Conservation (phyloP, 2,797 vertebrate genomes). For the Mormyrus proboscirostris region DNA sequence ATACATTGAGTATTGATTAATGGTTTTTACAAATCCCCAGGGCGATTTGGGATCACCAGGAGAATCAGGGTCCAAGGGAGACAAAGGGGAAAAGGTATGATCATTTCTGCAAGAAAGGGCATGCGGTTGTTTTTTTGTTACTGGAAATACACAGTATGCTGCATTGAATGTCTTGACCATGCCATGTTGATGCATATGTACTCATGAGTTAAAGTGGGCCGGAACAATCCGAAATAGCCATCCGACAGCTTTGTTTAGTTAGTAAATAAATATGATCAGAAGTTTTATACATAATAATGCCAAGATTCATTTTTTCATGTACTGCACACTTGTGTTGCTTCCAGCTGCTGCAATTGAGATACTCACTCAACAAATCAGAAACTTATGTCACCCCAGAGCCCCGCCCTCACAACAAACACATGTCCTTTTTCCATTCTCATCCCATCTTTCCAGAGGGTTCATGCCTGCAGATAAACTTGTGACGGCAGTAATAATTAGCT, state of each 20-base stretch:
- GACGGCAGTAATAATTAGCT: not conserved
- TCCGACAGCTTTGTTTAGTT: not conserved
- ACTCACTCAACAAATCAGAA: not conserved
- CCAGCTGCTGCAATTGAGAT: not conserved
- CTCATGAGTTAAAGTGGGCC: not conserved
- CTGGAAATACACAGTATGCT: not conserved
- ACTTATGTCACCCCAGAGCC: not conserved
- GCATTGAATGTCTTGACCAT: not conserved
- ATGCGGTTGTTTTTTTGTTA: not conserved
- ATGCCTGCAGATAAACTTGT: not conserved
- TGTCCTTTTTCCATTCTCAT: not conserved
- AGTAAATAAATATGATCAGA: not conserved
- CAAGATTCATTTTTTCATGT: not conserved
- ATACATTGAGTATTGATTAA: not conserved
- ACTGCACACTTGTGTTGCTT: not conserved
- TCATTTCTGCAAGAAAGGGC: not conserved
- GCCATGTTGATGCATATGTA: not conserved
- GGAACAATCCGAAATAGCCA: not conserved
- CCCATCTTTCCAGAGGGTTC: not conserved
- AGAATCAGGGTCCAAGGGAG: constrained; percentile 66
- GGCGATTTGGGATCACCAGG: constrained; percentile 72
- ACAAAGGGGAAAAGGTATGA: constrained; percentile 76
- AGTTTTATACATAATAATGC: not conserved
- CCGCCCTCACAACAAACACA: not conserved
- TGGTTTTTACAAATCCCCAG: constrained; percentile 48